Conservation (phyloP, 2,888 invertebrate species). For the Raillietiella orientalis region DNA sequence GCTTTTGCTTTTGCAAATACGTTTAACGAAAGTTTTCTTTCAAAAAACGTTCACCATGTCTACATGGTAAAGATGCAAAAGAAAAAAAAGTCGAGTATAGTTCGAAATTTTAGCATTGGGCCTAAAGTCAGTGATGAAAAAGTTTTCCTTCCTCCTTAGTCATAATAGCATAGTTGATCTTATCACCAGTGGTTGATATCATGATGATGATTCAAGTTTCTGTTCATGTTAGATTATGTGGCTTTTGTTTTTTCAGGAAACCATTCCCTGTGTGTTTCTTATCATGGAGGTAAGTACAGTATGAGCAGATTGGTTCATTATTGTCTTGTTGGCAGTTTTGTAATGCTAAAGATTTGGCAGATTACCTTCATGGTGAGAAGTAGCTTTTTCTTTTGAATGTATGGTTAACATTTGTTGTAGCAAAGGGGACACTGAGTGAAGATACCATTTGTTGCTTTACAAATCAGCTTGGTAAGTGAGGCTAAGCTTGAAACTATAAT, state of each 20-base stretch:
- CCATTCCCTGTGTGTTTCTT: constrained; percentile 69
- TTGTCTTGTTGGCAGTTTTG: constrained; percentile 19
- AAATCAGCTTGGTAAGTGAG: constrained; percentile 42
- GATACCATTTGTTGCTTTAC: constrained; percentile 85
- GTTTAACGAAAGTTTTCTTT: too few relatives aligned
- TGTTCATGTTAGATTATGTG: too few relatives aligned
- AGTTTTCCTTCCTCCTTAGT: too few relatives aligned
- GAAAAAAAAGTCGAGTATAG: too few relatives aligned
- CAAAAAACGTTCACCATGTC: too few relatives aligned
- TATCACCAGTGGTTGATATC: too few relatives aligned
- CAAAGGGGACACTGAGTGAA: constrained; percentile 80
- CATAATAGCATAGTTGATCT: too few relatives aligned
- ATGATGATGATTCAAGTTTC: too few relatives aligned
- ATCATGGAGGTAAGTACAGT: constrained; percentile 69
- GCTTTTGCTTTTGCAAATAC: background rate
- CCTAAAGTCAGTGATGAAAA: too few relatives aligned
- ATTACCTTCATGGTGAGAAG: constrained; percentile 47
- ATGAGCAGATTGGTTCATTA: constrained; percentile 1
- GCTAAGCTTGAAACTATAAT: background rate
- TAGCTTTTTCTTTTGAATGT: constrained; percentile 1
- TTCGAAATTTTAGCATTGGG: too few relatives aligned
- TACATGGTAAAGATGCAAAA: too few relatives aligned
- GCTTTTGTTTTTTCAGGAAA: constrained; percentile 28
- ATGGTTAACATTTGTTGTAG: constrained; percentile 14
- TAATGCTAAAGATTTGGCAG: constrained; percentile 94